Percentiles rank a stretch among this genome's conserved stretches.
These are phyloP conservation scores for Acleris cristana DNA, from an alignment of 2,888 invertebrate species.

Conservation along the genomic window DNA sequence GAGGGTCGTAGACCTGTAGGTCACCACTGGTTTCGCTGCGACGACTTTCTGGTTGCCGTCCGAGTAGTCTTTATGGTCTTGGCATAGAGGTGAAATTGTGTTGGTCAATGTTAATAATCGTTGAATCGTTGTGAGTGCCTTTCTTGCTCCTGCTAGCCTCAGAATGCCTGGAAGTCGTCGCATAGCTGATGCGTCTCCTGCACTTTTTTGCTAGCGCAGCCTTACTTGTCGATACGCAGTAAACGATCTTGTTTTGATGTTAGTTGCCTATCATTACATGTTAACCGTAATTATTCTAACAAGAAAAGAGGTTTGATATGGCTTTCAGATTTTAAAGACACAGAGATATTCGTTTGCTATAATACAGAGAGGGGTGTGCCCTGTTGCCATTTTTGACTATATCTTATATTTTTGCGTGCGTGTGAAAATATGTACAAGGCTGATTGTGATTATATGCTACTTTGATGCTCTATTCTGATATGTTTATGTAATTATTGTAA, in stretches of 20 bases:
- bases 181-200: constrained; percentile 18
- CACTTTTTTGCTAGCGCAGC: constrained; percentile 8
- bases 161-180: constrained; percentile 31
- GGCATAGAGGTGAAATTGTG: constrained; percentile 40
- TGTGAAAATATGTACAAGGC: no score
- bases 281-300: not conserved
- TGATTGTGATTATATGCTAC: no score
- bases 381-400: no score
- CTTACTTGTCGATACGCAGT: constrained; percentile 9
- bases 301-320: not conserved
- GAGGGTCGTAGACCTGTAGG: constrained; percentile 77
- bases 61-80: constrained; percentile 47
- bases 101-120: constrained; percentile 1
- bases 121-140: constrained; percentile 16
- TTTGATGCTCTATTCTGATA: no score
- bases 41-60: constrained; percentile 41
- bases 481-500: no score
- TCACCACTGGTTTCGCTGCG: constrained; percentile 62
- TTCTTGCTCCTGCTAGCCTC: constrained; percentile 22
- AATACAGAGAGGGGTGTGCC: no score
- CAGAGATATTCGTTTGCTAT: no score
- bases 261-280: not conserved
- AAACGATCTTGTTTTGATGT: constrained; percentile 1
- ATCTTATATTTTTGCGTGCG: no score
- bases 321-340: not conserved